Evolutionary conservation across 2,888 invertebrate genomes (phyloP).

Genomic region (Meteorus cinctellus): DNA sequence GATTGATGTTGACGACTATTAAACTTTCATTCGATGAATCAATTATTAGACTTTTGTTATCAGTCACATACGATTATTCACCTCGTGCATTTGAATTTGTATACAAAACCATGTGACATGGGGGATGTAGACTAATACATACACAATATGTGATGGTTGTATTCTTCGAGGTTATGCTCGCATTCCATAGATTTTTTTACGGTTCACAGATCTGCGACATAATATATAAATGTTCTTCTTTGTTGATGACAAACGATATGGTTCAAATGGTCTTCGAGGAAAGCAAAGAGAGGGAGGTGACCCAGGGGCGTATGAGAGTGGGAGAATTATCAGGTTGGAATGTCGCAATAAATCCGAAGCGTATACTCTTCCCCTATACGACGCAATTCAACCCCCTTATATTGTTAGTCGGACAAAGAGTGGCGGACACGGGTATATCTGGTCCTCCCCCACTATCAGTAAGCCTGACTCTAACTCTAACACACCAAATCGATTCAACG

Average conservation of each 20-base stretch:
- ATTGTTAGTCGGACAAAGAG: constrained; percentile 72
- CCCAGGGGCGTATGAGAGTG: background rate
- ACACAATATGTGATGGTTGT: background rate
- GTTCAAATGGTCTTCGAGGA: constrained; percentile 47
- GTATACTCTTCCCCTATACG: constrained; percentile 58
- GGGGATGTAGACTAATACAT: background rate
- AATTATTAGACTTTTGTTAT: too few relatives aligned
- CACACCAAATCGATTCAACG: constrained; percentile 9
- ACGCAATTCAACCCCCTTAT: constrained; percentile 67
- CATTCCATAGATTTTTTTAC: constrained; percentile 1
- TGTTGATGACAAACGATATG: constrained; percentile 56
- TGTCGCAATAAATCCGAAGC: constrained; percentile 70
- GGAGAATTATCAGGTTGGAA: constrained; percentile 70
- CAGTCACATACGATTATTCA: background rate
- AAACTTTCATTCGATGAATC: too few relatives aligned
- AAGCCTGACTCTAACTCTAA: constrained; percentile 24
- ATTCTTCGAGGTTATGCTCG: background rate
- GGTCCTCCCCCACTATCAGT: constrained; percentile 41
- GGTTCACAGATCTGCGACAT: constrained; percentile 13
- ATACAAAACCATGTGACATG: background rate
- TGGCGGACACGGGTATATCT: constrained; percentile 48
- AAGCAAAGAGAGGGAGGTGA: background rate
- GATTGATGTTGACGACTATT: too few relatives aligned
- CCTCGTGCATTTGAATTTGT: background rate
- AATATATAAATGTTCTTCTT: constrained; percentile 49